phyloP scores from a whole-genome alignment of 2,113 vertebrate genomes.

The Phaethornis superciliosus region DNA sequence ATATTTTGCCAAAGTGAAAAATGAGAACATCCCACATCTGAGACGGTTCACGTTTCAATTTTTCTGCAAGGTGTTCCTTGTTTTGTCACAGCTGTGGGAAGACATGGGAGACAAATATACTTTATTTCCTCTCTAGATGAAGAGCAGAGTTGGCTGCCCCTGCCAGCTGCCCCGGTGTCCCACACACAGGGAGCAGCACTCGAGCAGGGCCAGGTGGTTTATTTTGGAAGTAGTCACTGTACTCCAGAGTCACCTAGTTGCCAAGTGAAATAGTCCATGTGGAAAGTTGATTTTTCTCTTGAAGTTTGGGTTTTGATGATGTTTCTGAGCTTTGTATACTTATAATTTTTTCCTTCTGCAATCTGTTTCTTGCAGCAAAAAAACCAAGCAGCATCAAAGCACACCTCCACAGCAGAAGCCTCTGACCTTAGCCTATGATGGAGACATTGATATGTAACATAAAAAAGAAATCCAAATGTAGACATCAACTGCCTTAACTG shows the following conservation, averaged over 20 bases:
- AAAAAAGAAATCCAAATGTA: slow-evolving; percentile 75
- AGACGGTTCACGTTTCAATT: neutral
- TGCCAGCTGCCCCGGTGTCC: neutral
- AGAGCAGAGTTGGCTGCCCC: neutral
- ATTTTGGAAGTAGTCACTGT: neutral
- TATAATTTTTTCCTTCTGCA: neutral
- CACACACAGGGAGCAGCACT: neutral
- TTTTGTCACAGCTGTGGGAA: slow-evolving; percentile 14
- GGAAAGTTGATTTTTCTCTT: neutral
- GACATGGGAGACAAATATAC: neutral
- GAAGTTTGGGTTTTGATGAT: neutral
- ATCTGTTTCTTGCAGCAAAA: slow-evolving; percentile 82
- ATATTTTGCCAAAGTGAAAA: neutral
- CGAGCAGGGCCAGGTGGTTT: neutral
- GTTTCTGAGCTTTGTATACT: neutral
- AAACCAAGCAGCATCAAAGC: slow-evolving; percentile 83
- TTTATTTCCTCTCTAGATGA: neutral
- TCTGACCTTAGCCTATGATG: slow-evolving; percentile 93
- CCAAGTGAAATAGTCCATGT: neutral
- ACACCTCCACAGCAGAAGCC: slow-evolving; percentile 92
- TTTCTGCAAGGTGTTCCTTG: neutral
- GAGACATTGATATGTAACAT: slow-evolving; percentile 94
- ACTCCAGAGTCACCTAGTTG: neutral
- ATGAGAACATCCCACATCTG: neutral
- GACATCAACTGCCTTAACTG: slow-evolving; percentile 83